Conservation (phyloP, 2,797 vertebrate genomes). For the Rhinella marina region DNA sequence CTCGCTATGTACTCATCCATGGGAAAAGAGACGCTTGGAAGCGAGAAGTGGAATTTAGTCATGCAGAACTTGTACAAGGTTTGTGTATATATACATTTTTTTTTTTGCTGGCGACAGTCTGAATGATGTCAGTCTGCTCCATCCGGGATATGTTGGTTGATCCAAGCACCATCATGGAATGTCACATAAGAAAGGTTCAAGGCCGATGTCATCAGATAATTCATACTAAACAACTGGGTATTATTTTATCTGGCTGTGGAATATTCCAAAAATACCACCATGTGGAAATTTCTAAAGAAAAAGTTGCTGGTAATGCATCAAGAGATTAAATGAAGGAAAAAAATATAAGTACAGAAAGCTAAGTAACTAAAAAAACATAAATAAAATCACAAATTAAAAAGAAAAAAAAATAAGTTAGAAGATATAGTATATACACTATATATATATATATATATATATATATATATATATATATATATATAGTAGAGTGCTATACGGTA, state of each 20-base stretch:
- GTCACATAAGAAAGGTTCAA: background rate
- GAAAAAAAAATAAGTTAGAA: too few species aligned
- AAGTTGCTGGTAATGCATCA: background rate
- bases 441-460: too few species aligned
- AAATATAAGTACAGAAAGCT: too few species aligned
- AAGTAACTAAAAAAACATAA: too few species aligned
- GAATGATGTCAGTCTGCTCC: conserved; percentile 13
- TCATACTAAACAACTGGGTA: background rate
- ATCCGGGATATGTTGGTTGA: background rate
- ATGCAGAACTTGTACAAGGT: conserved; percentile 37
- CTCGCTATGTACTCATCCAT: conserved; percentile 17
- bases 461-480: too few species aligned
- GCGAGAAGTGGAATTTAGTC: conserved; percentile 15
- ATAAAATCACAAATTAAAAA: too few species aligned
- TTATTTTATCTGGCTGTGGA: background rate
- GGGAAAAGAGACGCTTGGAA: conserved; percentile 13
- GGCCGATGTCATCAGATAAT: background rate
- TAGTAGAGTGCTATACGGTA: too few species aligned
- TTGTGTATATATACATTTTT: background rate
- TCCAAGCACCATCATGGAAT: background rate
- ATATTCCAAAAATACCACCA: background rate
- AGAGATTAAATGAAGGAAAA: too few species aligned
- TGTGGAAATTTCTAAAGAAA: background rate
- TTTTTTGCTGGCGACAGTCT: background rate
- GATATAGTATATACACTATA: too few species aligned